phyloP scores from a whole-genome alignment of 92 coral and sea anemone genomes.

The Phenganax subtilis region DNA sequence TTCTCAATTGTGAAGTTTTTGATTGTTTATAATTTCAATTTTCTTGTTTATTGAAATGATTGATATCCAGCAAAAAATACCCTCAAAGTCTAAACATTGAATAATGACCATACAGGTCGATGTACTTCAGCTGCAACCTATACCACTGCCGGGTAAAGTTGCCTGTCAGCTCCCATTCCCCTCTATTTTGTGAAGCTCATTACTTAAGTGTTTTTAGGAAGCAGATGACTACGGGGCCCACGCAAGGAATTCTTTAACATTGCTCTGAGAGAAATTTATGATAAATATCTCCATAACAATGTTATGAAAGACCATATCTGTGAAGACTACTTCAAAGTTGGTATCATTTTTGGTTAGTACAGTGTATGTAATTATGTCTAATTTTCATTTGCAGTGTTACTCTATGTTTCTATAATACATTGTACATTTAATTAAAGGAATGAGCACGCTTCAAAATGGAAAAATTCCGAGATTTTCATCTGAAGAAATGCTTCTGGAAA shows the following conservation, averaged over 20 bases:
- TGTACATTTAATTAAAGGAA: constrained; percentile 29
- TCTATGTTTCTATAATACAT: not conserved
- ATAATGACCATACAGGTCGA: no score
- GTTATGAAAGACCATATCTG: not conserved
- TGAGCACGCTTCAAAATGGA: constrained; percentile 50
- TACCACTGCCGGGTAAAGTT: no score
- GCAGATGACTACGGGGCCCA: constrained; percentile 15
- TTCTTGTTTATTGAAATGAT: no score
- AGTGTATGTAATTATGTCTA: not conserved
- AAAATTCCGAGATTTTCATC: constrained; percentile 25
- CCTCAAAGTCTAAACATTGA: no score
- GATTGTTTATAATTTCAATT: no score
- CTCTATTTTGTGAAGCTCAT: not conserved
- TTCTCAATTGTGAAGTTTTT: no score
- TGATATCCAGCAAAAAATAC: no score
- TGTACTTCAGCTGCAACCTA: no score
- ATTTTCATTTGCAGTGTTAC: not conserved
- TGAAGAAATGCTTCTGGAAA: constrained; percentile 11
- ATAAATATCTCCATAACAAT: not conserved
- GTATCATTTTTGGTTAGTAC: constrained; percentile 9
- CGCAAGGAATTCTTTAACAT: not conserved
- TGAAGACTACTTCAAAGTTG: constrained; percentile 7
- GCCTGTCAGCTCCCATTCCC: no score
- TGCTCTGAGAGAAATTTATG: not conserved
- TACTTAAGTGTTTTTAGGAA: not conserved